phyloP scores from a whole-genome alignment of 2,113 vertebrate species.

The Eulacestoma nigropectus region DNA sequence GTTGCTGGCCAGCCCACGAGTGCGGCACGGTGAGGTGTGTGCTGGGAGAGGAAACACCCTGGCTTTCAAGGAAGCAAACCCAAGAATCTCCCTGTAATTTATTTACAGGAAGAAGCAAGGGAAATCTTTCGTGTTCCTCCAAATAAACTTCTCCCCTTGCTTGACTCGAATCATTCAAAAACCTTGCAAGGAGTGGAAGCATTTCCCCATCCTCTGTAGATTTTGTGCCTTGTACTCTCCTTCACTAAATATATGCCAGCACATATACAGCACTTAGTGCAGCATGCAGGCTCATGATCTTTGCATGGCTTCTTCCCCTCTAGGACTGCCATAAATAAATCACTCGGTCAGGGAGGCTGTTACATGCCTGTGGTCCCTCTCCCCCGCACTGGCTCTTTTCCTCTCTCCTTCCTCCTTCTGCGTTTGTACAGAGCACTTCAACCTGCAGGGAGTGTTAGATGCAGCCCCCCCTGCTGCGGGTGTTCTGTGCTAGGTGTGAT shows the following conservation, averaged over 20 bases:
- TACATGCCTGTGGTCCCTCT: conserved; percentile 12
- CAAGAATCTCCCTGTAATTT: background rate
- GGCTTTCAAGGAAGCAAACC: background rate
- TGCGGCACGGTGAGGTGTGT: background rate
- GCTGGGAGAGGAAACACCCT: background rate
- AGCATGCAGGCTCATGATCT: conserved; percentile 1
- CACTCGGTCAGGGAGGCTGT: conserved; percentile 23
- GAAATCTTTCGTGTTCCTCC: background rate
- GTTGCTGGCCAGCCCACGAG: background rate
- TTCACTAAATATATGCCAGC: background rate
- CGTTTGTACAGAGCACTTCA: background rate
- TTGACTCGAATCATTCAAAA: background rate
- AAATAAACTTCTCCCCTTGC: background rate
- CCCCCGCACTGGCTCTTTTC: background rate
- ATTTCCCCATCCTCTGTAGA: background rate
- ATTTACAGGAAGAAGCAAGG: background rate
- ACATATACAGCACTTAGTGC: background rate
- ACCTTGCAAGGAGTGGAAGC: background rate
- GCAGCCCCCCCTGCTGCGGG: background rate
- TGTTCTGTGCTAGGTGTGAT: background rate
- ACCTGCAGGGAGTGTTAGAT: background rate
- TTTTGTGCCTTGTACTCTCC: background rate
- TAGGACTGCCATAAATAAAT: conserved; percentile 59
- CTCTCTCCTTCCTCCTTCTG: background rate
- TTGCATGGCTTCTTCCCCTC: conserved; percentile 32